Conservation (phyloP, 2,113 vertebrate species). For the Mandrillus leucophaeus region DNA sequence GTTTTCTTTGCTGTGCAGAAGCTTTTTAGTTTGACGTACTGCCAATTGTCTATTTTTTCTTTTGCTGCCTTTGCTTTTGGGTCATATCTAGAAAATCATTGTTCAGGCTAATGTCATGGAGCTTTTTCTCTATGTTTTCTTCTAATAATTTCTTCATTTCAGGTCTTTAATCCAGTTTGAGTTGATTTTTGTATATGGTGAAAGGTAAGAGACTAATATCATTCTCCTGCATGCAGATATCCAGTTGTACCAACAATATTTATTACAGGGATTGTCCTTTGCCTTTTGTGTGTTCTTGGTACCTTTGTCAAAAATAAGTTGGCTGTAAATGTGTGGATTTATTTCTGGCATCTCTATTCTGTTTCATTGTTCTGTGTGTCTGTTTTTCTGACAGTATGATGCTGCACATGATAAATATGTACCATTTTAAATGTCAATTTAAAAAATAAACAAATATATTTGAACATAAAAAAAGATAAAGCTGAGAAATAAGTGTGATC, state of each 20-base stretch:
- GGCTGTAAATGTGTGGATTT: neutral
- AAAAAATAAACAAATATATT: neutral
- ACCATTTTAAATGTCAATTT: neutral
- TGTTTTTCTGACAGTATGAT: neutral
- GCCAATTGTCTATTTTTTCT: neutral
- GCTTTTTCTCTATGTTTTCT: neutral
- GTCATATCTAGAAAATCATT: neutral
- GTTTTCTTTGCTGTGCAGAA: neutral
- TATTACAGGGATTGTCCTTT: neutral
- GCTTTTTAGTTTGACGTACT: neutral
- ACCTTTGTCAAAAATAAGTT: neutral
- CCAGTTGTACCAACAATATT: neutral
- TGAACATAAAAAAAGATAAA: neutral
- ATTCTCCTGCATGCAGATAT: neutral
- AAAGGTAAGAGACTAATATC: neutral
- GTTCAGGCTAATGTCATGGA: neutral
- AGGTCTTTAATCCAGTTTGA: neutral
- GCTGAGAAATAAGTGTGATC: neutral
- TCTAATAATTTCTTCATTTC: neutral
- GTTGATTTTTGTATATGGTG: neutral
- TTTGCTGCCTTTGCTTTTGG: neutral
- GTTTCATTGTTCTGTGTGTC: neutral
- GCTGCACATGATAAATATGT: neutral
- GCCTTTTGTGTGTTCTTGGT: neutral
- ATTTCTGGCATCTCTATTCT: neutral